These are phyloP conservation scores for Hydrolagus affinis DNA, from an alignment of 2,113 vertebrate species.

Conservation along the genomic window DNA sequence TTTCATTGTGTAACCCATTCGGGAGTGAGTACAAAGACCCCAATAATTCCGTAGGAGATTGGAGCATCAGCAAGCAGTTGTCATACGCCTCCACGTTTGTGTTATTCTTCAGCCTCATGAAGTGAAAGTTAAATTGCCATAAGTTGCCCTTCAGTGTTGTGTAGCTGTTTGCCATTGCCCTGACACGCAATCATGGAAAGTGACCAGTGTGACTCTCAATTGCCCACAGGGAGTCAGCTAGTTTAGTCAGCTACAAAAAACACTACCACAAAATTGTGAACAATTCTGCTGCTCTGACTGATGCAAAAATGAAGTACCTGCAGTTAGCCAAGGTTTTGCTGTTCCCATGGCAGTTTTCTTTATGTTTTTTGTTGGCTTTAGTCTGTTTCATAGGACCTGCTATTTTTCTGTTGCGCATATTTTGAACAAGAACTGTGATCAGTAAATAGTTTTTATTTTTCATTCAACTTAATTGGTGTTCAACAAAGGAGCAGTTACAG, in stretches of 20 bases:
- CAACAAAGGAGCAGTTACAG: neutral
- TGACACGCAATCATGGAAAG: neutral
- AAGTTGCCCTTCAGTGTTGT: neutral
- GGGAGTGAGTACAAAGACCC: no score
- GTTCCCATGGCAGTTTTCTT: slow-evolving; percentile 8
- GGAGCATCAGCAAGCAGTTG: no score
- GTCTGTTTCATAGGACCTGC: neutral
- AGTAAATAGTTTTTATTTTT: neutral
- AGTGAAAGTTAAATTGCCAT: neutral
- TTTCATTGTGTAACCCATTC: no score
- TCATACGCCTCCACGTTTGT: no score
- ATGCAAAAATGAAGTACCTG: neutral
- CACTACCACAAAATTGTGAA: neutral
- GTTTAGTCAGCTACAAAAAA: neutral
- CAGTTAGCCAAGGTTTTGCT: neutral
- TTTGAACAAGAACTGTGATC: neutral
- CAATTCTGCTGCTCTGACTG: neutral
- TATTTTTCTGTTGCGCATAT: neutral
- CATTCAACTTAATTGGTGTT: neutral
- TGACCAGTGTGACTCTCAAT: neutral
- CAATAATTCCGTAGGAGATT: no score
- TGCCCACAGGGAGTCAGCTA: neutral
- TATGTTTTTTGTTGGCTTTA: slow-evolving; percentile 1
- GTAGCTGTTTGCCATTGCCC: neutral
- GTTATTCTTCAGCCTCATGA: neutral